Base-by-base conservation (phyloP, 2,797 vertebrate genomes). In the Spizella passerina region DNA sequence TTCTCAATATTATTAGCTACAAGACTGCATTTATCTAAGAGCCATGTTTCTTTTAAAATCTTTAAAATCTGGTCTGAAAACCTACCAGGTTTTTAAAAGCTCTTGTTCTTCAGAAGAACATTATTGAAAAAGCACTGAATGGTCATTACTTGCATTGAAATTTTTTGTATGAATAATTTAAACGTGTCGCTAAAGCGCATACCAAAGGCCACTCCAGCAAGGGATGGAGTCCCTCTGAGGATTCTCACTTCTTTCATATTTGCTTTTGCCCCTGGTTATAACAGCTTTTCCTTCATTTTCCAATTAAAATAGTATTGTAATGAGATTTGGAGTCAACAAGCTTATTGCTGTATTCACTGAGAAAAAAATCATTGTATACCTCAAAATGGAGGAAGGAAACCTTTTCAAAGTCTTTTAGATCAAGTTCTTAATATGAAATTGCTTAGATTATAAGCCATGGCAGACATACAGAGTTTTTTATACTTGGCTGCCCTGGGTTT, bases 251-350 rank as follows among this genome's bases (percentile, higher is more conserved):
- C 83, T 80, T 86, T 94, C 61, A 12, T 59, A 86, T 89, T 78
- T 76, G 55, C 36, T 53, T 60, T 94, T 86, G 86, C 89, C 86
- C 44, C 63, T 59, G 55, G 92, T 92, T 89, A 86, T 79, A 82
- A 72, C 8, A 96, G 90, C 53, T 94, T 90, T 71, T 72, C 39
- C 81, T 81, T 92, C 18, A 61, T 95, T 87, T 96, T 92, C 79
- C 82, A 95, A 79, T 94, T 96, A 95, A 94, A 96, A 91, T 86
- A 49, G 41, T 86, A 94, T 83, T 76, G 36, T 85, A 93, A 57
- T 0, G 2, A 93, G 61, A 88, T 82, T 75, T 87, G 61, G 36
- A 63, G 32, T 50, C 68, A 43, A 71, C n/a, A 81, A 38, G 14
- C 41, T 75, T 81, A 83, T 29, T 83, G 46, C 69, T 81, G 22